These are phyloP conservation scores for Chascanopsetta lugubris DNA, from an alignment of 2,113 vertebrate genomes.

Conservation along the genomic window DNA sequence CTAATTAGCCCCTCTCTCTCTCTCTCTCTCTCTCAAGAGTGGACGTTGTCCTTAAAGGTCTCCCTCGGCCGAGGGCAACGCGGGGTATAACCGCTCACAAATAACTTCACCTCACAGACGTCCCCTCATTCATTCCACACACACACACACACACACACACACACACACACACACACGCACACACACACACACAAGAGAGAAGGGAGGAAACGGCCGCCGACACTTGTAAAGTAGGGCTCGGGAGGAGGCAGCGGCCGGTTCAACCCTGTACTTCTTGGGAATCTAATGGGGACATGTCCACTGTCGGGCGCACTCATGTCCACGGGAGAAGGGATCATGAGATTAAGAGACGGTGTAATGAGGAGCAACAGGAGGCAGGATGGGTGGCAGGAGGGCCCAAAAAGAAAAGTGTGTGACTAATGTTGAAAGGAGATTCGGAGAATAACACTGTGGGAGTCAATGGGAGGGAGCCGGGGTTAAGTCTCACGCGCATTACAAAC, in stretches of 20 bases:
- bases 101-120: conserved; percentile 39
- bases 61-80: conserved; percentile 24
- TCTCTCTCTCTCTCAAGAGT: too few relatives aligned
- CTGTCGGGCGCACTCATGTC: conserved; percentile 31
- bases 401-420: conserved; percentile 76
- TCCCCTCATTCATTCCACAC: conserved; percentile 3
- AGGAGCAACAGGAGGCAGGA: conserved; percentile 64
- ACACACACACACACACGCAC: neutral
- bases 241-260: conserved; percentile 33
- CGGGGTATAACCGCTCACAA: conserved; percentile 1
- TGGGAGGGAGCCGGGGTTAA: conserved; percentile 51
- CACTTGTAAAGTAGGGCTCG: conserved; percentile 1
- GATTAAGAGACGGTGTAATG: conserved; percentile 67
- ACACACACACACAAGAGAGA: neutral
- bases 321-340: conserved; percentile 47
- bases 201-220: neutral
- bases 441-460: conserved; percentile 72
- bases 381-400: conserved; percentile 35
- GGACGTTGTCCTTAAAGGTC: conserved; percentile 1
- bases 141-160: neutral
- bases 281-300: conserved; percentile 48
- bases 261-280: conserved; percentile 16
- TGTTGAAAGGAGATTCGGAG: conserved; percentile 62
- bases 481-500: conserved; percentile 75
- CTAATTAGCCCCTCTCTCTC: conserved; percentile 44